Evolutionary conservation across 1,140 invertebrate genomes (phyloP).

Genomic region (Camponotus floridanus): DNA sequence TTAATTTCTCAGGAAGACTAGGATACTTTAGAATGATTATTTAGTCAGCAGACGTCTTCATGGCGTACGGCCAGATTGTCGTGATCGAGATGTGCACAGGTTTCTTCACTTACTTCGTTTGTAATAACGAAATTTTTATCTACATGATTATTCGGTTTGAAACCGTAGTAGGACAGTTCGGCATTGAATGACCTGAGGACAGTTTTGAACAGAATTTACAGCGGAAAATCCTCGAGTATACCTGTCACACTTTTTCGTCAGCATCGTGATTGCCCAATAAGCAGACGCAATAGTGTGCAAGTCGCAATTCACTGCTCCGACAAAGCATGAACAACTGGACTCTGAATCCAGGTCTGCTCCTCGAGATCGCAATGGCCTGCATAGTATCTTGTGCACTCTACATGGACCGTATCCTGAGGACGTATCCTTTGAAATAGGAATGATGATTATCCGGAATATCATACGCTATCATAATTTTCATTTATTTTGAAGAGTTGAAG

Average conservation of each 20-base stretch:
- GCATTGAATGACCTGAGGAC: slow-evolving; percentile 91
- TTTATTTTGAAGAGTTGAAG: slow-evolving; percentile 90
- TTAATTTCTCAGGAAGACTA: slow-evolving; percentile 87
- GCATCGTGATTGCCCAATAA: slow-evolving; percentile 93
- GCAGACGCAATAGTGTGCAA: slow-evolving; percentile 94
- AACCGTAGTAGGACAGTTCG: slow-evolving; percentile 91
- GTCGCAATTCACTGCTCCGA: slow-evolving; percentile 91
- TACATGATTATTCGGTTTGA: slow-evolving; percentile 89
- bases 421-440: slow-evolving; percentile 86
- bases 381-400: slow-evolving; percentile 90
- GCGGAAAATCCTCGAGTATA: slow-evolving; percentile 91
- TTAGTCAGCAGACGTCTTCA: slow-evolving; percentile 92
- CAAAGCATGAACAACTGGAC: slow-evolving; percentile 93
- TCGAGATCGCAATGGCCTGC: slow-evolving; percentile 89
- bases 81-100: slow-evolving; percentile 95
- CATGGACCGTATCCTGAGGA: slow-evolving; percentile 88
- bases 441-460: slow-evolving; percentile 93
- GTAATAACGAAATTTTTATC: slow-evolving; percentile 95
- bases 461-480: slow-evolving; percentile 91
- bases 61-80: slow-evolving; percentile 95
- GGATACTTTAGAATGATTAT: slow-evolving; percentile 92
- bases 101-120: slow-evolving; percentile 95
- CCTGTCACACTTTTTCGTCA: slow-evolving; percentile 94
- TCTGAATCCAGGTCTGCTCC: slow-evolving; percentile 90
- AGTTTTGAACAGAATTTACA: slow-evolving; percentile 92